Evolutionary conservation across 2,888 invertebrate species (phyloP).

Genomic region (Cheilosia impressa): DNA sequence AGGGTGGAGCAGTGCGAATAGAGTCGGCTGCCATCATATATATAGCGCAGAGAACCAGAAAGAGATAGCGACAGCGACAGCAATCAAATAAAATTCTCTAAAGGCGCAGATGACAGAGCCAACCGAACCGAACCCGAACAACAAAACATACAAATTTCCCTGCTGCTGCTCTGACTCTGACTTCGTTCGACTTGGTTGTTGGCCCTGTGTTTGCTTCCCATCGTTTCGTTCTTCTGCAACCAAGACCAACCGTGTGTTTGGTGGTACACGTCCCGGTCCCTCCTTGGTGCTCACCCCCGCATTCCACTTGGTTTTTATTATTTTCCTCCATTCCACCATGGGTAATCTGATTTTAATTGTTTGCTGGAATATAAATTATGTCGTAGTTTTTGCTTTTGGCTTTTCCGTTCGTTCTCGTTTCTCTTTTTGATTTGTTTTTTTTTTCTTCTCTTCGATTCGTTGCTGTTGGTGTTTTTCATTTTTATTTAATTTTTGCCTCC

Average conservation of each 20-base stretch:
- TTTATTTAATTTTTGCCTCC: slow-evolving; percentile 40
- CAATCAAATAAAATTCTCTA: slow-evolving; percentile 69
- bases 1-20: slow-evolving; percentile 70
- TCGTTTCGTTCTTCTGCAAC: slow-evolving; percentile 33
- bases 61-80: slow-evolving; percentile 33
- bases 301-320: slow-evolving; percentile 67
- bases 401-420: slow-evolving; percentile 58
- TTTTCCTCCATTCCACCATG: slow-evolving; percentile 69
- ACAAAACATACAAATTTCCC: slow-evolving; percentile 24
- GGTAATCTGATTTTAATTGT: slow-evolving; percentile 78
- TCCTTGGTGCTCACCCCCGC: slow-evolving; percentile 38
- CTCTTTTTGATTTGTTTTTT: slow-evolving; percentile 10
- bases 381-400: slow-evolving; percentile 74
- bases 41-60: slow-evolving; percentile 28
- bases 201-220: slow-evolving; percentile 29
- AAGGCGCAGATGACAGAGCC: slow-evolving; percentile 71
- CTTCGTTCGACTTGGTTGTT: not conserved
- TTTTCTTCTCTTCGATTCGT: slow-evolving; percentile 18
- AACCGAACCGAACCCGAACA: slow-evolving; percentile 60
- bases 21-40: slow-evolving; percentile 38
- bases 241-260: not conserved
- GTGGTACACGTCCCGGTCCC: slow-evolving; percentile 17
- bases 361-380: slow-evolving; percentile 76
- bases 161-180: not conserved
- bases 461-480: slow-evolving; percentile 17